These are phyloP conservation scores for Didymodactylos carnosus DNA, from an alignment of 2,888 invertebrate species.

Conservation along the genomic window DNA sequence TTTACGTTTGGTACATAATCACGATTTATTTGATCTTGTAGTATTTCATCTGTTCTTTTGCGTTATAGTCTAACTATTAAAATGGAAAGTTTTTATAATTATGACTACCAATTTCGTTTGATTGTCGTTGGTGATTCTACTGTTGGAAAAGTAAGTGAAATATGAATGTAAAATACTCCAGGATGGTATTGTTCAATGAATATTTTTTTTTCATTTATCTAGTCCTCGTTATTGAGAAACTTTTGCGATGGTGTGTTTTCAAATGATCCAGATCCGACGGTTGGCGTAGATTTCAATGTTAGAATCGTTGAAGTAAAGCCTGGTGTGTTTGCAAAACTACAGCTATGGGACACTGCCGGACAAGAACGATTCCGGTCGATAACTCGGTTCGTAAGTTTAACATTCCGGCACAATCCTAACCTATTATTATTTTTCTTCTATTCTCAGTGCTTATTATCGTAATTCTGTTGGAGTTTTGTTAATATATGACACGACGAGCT, in stretches of 20 bases:
- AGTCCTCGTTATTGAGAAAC: constrained; percentile 44
- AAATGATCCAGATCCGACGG: constrained; percentile 54
- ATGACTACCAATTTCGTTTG: constrained; percentile 86
- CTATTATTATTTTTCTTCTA: too few relatives aligned
- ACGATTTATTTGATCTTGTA: too few relatives aligned
- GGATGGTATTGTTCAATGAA: too few relatives aligned
- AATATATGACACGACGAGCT: constrained; percentile 11
- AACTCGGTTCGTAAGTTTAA: too few relatives aligned
- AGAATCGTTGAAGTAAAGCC: constrained; percentile 81
- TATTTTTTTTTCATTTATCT: neutral
- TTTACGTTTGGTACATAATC: too few relatives aligned
- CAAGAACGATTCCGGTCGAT: neutral
- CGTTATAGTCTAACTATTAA: too few relatives aligned
- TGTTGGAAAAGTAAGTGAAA: constrained; percentile 58
- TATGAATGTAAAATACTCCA: neutral
- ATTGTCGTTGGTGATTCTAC: constrained; percentile 96
- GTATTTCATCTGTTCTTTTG: too few relatives aligned
- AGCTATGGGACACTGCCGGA: constrained; percentile 70
- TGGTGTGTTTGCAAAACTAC: constrained; percentile 80
- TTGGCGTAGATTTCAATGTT: constrained; percentile 95
- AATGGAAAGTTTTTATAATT: constrained; percentile 28
- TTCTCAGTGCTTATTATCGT: constrained; percentile 14
- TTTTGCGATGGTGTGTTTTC: constrained; percentile 38
- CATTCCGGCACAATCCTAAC: too few relatives aligned
- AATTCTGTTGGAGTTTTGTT: constrained; percentile 14